These are phyloP conservation scores for Platysteira castanea DNA, from an alignment of 2,113 vertebrate genomes.

Conservation along the genomic window DNA sequence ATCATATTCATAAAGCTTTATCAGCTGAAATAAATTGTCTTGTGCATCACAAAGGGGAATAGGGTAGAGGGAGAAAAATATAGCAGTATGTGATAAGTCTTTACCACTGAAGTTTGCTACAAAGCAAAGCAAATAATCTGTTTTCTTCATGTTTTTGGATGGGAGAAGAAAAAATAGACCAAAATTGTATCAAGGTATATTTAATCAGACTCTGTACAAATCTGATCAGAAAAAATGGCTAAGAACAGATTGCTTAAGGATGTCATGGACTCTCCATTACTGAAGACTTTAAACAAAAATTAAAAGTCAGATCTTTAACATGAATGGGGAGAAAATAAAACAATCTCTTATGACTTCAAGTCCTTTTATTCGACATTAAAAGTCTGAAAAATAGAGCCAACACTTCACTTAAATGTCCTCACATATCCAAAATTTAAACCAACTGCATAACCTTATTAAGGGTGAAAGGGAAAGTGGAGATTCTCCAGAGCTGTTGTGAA, in stretches of 20 bases:
- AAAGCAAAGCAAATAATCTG: background rate
- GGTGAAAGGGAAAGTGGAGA: rapidly evolving
- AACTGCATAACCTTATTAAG: background rate
- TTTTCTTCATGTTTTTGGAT: background rate
- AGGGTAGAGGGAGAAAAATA: background rate
- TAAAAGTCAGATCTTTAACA: background rate
- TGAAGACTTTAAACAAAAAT: background rate
- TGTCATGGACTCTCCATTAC: background rate
- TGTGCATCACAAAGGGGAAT: background rate
- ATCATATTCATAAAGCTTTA: background rate
- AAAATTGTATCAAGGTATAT: background rate
- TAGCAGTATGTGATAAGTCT: background rate
- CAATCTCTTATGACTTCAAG: background rate
- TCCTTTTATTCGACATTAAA: background rate
- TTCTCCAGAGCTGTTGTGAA: background rate
- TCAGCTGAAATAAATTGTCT: background rate
- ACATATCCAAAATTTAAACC: background rate
- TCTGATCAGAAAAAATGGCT: background rate
- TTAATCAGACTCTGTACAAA: background rate
- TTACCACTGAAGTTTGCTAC: background rate
- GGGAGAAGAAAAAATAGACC: background rate
- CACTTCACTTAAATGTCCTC: background rate
- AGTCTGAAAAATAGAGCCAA: background rate
- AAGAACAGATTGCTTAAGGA: background rate
- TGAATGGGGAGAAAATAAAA: background rate